Percentiles rank a stretch among this genome's conserved stretches.
These are phyloP conservation scores for Monochamus alternatus DNA, from an alignment of 2,888 invertebrate genomes.

Conservation along the genomic window DNA sequence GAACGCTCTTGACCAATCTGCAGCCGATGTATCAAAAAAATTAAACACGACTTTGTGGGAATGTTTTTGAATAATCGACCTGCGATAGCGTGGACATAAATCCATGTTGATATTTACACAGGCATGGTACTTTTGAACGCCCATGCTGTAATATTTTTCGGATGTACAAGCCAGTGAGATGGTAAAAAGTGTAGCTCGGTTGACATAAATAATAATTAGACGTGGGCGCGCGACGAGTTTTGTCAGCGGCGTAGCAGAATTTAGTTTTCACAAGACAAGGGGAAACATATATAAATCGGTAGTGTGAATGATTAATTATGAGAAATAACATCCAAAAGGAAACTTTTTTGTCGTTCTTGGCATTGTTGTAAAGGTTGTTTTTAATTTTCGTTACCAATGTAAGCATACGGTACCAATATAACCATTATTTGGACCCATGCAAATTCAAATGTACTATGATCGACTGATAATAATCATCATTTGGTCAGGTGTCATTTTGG, in stretches of 20 bases:
- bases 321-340: too few species aligned
- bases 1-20: too few species aligned
- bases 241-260: constrained; percentile 16
- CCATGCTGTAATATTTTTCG: constrained; percentile 37
- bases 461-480: too few species aligned
- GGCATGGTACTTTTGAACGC: constrained; percentile 38
- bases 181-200: constrained; percentile 38
- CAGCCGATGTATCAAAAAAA: neutral
- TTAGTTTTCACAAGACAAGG: neutral
- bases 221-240: constrained; percentile 33
- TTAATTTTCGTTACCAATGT: too few species aligned
- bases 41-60: constrained; percentile 18
- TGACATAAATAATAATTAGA: constrained; percentile 46
- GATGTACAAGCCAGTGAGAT: constrained; percentile 34
- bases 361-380: too few species aligned
- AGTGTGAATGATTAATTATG: too few species aligned
- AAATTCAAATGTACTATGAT: too few species aligned
- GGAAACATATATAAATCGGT: neutral
- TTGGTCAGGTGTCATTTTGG: too few species aligned
- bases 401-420: too few species aligned
- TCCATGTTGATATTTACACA: constrained; percentile 31
- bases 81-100: constrained; percentile 35
- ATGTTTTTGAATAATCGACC: constrained; percentile 30
- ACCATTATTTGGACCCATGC: too few species aligned
- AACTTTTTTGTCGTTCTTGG: too few species aligned